These are phyloP conservation scores for Corticium candelabrum DNA, from an alignment of 37 sponge, comb jelly and placozoan genomes.

Conservation along the genomic window DNA sequence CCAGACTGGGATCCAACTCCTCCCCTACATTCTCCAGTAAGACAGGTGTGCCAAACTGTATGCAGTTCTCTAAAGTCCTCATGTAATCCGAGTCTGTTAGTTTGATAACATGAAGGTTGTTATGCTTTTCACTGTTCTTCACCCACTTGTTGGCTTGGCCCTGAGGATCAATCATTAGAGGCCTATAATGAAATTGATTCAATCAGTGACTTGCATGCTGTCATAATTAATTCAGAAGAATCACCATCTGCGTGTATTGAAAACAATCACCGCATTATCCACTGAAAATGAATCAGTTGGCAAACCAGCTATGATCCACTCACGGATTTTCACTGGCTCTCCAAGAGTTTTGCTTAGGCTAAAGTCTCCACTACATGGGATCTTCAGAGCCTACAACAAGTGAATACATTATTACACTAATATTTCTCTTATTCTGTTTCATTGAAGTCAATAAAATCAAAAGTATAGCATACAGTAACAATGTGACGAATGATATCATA, in stretches of 20 bases:
- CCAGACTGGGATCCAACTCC: slow-evolving; percentile 94
- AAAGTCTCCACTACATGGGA: slow-evolving; percentile 82
- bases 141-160: slow-evolving; percentile 99
- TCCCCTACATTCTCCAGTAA: slow-evolving; percentile 98
- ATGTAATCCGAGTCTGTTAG: slow-evolving; percentile 91
- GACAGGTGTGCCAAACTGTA: slow-evolving; percentile 96
- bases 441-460: too few species aligned
- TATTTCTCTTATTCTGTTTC: too few species aligned
- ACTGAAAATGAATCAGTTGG: slow-evolving; percentile 93
- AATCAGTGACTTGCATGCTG: too few species aligned
- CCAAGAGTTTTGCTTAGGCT: slow-evolving; percentile 84
- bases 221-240: too few species aligned
- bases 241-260: slow-evolving; percentile 90
- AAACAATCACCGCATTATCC: slow-evolving; percentile 96
- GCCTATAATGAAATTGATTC: slow-evolving; percentile 31
- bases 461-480: too few species aligned
- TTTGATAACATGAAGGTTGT: slow-evolving; percentile 83
- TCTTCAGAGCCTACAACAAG: too few species aligned
- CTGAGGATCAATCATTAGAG: slow-evolving; percentile 99
- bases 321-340: slow-evolving; percentile 97
- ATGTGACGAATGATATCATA: too few species aligned
- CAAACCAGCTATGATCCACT: slow-evolving; percentile 96
- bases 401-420: too few species aligned
- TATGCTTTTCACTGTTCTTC: slow-evolving; percentile 85
- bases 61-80: slow-evolving; percentile 96